phyloP scores from a whole-genome alignment of 2,797 vertebrate species.

The Echiichthys vipera region DNA sequence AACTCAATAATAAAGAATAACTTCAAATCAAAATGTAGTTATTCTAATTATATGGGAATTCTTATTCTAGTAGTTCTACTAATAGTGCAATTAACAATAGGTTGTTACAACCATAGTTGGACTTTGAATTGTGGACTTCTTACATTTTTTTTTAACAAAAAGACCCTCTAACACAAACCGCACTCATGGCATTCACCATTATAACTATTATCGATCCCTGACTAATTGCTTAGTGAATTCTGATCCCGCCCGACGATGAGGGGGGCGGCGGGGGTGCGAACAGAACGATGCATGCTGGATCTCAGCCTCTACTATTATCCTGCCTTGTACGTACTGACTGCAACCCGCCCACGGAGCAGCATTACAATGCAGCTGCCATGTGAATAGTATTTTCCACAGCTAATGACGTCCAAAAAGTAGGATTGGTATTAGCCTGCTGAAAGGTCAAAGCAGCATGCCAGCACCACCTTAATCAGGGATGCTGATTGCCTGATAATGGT shows the following conservation, averaged over 20 bases:
- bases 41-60: neutral
- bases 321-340: slow-evolving; percentile 75
- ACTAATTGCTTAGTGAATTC: slow-evolving; percentile 65
- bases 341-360: slow-evolving; percentile 73
- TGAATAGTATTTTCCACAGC: slow-evolving; percentile 66
- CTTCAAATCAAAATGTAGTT: neutral
- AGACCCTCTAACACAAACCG: neutral
- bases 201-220: slow-evolving; percentile 59
- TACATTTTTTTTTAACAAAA: neutral
- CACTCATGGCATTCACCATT: slow-evolving; percentile 28
- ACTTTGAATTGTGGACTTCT: slow-evolving; percentile 29
- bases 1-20: neutral
- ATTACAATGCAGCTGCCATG: slow-evolving; percentile 69
- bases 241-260: slow-evolving; percentile 52
- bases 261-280: slow-evolving; percentile 3
- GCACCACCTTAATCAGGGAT: slow-evolving; percentile 60
- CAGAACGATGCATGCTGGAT: slow-evolving; percentile 57
- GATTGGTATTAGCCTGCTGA: slow-evolving; percentile 45
- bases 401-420: slow-evolving; percentile 69
- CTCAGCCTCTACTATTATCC: slow-evolving; percentile 73
- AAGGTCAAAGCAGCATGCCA: slow-evolving; percentile 68
- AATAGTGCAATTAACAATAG: neutral
- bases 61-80: neutral
- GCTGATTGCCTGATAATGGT: slow-evolving; percentile 58
- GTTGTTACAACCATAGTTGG: slow-evolving; percentile 17